phyloP scores from a whole-genome alignment of 2,113 vertebrate genomes.

The Hypomesus transpacificus region DNA sequence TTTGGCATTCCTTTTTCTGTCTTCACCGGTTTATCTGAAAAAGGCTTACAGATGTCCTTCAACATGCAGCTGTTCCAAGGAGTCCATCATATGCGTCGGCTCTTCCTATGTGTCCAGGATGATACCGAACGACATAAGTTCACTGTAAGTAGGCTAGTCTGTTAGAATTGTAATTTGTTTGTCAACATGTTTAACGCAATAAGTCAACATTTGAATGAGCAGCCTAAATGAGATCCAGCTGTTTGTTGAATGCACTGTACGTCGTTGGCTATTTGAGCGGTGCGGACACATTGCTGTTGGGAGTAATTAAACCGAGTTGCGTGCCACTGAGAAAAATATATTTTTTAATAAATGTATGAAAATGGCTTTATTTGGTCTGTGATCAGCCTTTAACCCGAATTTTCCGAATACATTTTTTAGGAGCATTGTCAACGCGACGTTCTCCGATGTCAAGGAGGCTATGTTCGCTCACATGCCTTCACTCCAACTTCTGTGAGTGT shows the following conservation, averaged over 20 bases:
- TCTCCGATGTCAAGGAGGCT: conserved; percentile 90
- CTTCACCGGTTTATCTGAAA: conserved; percentile 59
- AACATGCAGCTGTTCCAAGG: conserved; percentile 91
- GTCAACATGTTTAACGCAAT: too few relatives aligned
- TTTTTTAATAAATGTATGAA: neutral
- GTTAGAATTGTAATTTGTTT: neutral
- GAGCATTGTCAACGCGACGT: conserved; percentile 95
- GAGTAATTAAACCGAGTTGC: too few relatives aligned
- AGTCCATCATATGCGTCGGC: conserved; percentile 94
- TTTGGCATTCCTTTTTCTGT: conserved; percentile 49
- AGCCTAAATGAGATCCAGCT: too few relatives aligned
- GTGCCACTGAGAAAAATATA: too few relatives aligned
- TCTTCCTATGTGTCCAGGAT: conserved; percentile 79
- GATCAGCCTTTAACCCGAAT: neutral
- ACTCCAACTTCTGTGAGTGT: conserved; percentile 89
- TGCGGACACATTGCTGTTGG: too few relatives aligned
- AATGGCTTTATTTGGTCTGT: conserved; percentile 2
- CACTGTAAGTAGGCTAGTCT: conserved; percentile 77
- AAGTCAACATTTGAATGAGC: too few relatives aligned
- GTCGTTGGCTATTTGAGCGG: too few relatives aligned
- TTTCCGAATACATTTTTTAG: conserved; percentile 54
- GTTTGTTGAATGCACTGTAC: too few relatives aligned
- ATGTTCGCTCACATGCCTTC: conserved; percentile 94
- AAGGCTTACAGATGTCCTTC: conserved; percentile 78
- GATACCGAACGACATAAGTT: conserved; percentile 83